Base-by-base conservation (phyloP, 2,113 vertebrate species). In the Glareola pratincola region DNA sequence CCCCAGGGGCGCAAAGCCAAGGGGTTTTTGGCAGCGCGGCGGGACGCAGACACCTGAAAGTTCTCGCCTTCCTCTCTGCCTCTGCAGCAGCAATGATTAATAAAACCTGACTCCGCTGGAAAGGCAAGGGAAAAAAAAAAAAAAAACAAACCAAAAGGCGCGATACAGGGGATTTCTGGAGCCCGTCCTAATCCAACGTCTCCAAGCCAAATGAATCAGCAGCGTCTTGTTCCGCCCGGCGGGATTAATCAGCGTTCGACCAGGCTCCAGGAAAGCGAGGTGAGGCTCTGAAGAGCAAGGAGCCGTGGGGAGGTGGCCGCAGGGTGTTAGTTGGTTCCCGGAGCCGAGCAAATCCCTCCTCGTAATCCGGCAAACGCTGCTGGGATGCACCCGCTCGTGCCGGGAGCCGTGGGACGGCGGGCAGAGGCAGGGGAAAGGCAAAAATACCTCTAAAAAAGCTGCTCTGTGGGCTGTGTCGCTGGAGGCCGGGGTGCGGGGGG, bases 311-410 rank as follows among this genome's bases (percentile, higher is more conserved):
- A 85, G 85, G 82, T 10, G 14, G 82, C 80, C 29, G 7, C 71
- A 29, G 71, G 57, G 39, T 76, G 85, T 82, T 78, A 47, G 27
- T 18, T 81, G 69, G 50, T 30, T 63, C 88, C 34, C 3, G 10
- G 39, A 84, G 60, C 82, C 1, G 8, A 93, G 53, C 60, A 80
- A 76, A 93, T 78, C 88, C 81, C 43, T 75, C 51, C 66, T 50
- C 0, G 1, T 41, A 63, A 82, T 59, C 85, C 29, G 0, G n/a
- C 32, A 67, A 53, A 63, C 0, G 0, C 67, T 21, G 10, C 4
- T 8, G 32, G 57, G 71, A 34, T 82, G 89, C 36, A 29, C 13
- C n/a, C 8, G 2, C 82, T 82, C 0, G 0, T 54, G 56, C 60
- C 7, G 7, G 74, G 39, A 71, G 85, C 18, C 1, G 2, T 4